These are phyloP conservation scores for Cerastoderma edule DNA, from an alignment of 2,888 invertebrate species.

Conservation along the genomic window DNA sequence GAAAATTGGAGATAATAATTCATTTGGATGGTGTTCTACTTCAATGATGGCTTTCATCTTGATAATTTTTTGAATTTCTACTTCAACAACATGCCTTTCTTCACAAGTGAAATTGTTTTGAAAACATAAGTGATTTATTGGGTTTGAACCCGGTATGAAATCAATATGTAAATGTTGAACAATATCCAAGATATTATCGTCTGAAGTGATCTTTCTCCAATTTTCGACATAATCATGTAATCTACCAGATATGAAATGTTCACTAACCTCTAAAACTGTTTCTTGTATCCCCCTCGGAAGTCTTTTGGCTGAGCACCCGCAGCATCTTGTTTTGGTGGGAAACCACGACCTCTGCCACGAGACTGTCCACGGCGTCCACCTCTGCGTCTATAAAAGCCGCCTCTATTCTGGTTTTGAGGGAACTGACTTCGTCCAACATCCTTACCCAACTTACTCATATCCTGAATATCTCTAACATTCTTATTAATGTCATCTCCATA, in stretches of 20 bases:
- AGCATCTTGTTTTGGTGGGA: no score
- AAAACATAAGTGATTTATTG: no score
- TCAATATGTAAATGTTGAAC: conserved; percentile 5
- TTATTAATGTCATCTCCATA: background rate
- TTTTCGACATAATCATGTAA: conserved; percentile 13
- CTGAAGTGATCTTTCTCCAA: conserved; percentile 15
- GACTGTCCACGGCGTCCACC: no score
- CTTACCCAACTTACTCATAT: background rate
- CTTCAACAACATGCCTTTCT: background rate
- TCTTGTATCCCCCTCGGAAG: background rate
- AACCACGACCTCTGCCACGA: no score
- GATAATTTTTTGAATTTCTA: background rate
- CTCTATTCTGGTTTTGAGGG: no score
- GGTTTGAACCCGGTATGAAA: no score
- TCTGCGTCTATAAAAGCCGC: no score
- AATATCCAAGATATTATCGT: conserved; percentile 10
- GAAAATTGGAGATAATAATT: conserved; percentile 44
- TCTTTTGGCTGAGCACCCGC: conserved; percentile 1
- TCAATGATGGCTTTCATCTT: conserved; percentile 3
- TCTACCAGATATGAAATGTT: no score
- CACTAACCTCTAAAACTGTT: conserved; percentile 16
- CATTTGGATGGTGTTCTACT: background rate
- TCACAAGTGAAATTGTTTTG: background rate
- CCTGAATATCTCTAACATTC: background rate
- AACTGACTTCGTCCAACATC: no score